Evolutionary conservation across 2,888 invertebrate species (phyloP).

Genomic region (Andrena flavipes): DNA sequence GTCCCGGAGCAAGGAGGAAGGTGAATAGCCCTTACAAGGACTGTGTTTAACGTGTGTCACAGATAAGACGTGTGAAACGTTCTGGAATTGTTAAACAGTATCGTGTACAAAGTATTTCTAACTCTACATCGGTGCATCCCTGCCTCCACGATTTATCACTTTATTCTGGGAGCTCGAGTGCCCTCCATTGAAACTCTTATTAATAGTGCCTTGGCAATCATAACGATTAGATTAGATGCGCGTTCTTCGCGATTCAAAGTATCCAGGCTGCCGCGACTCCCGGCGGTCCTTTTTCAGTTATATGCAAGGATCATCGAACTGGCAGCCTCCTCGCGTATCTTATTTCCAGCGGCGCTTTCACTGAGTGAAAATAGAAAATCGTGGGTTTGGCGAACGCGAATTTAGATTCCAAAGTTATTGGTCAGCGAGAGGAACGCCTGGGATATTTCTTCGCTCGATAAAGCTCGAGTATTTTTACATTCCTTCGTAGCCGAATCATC

Average conservation of each 20-base stretch:
- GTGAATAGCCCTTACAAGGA: neutral
- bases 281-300: conserved; percentile 4
- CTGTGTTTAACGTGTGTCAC: too few relatives aligned
- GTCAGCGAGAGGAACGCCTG: conserved; percentile 20
- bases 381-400: conserved; percentile 40
- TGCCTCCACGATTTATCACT: neutral
- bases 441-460: conserved; percentile 28
- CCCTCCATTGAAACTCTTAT: neutral
- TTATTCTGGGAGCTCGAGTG: neutral
- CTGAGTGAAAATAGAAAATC: conserved; percentile 52
- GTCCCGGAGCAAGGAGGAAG: neutral
- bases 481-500: conserved; percentile 10
- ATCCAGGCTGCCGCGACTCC: neutral
- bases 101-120: too few relatives aligned
- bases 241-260: neutral
- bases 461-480: conserved; percentile 13
- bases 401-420: conserved; percentile 43
- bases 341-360: conserved; percentile 47
- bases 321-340: conserved; percentile 29
- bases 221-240: neutral
- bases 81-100: too few relatives aligned
- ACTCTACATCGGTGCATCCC: too few relatives aligned
- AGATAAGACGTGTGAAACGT: too few relatives aligned
- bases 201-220: neutral
- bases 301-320: neutral